Evolutionary conservation across 2,113 vertebrate genomes (phyloP).

Genomic region (Eublepharis macularius): DNA sequence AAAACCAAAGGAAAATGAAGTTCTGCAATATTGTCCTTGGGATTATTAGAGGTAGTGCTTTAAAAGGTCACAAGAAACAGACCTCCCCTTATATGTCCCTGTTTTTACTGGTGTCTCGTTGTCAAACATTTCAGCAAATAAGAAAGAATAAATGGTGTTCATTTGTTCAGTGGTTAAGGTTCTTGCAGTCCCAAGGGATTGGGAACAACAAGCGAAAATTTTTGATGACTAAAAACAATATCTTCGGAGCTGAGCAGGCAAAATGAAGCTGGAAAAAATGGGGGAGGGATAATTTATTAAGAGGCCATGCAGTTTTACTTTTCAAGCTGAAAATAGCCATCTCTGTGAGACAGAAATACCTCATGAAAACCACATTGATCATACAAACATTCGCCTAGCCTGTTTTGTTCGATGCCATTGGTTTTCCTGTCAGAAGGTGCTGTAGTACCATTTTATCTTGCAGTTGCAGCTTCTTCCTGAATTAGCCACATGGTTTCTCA

Average conservation of each 20-base stretch:
- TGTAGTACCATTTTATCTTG: too few species aligned
- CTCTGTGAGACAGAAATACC: too few species aligned
- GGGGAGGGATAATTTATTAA: background rate
- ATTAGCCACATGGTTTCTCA: too few species aligned
- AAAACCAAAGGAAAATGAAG: background rate
- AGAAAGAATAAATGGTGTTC: conserved; percentile 19
- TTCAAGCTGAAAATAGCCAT: background rate
- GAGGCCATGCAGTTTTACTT: background rate
- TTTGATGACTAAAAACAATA: conserved; percentile 2
- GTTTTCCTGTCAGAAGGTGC: too few species aligned
- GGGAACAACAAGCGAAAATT: conserved; percentile 28
- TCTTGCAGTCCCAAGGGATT: conserved; percentile 4
- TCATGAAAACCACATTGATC: too few species aligned
- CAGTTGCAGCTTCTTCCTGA: too few species aligned
- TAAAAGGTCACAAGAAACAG: background rate
- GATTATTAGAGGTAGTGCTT: background rate
- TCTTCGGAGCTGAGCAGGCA: conserved; percentile 1
- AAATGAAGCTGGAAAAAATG: background rate
- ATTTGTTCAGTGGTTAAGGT: conserved; percentile 11
- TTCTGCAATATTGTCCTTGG: background rate
- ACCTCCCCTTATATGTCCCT: background rate
- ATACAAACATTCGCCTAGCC: too few species aligned
- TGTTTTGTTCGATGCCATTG: too few species aligned
- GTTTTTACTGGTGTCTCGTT: background rate
- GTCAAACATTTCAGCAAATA: conserved; percentile 7